Evolutionary conservation across 2,797 vertebrate species (phyloP), one percentile per base, ranked within the genome.

Genomic region (Helarctos malayanus): DNA sequence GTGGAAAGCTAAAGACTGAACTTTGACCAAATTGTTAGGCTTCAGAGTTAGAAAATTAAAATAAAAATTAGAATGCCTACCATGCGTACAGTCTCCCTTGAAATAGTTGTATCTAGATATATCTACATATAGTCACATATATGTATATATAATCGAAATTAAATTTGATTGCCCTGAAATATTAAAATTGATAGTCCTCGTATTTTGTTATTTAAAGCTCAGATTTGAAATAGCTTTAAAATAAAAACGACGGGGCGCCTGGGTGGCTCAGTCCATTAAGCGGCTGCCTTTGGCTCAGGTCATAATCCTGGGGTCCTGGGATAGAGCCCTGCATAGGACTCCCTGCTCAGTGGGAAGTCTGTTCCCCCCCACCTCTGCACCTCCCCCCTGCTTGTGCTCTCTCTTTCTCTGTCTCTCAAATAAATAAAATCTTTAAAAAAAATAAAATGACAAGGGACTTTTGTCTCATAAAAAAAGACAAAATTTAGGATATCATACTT

Each of bases 191-290:
- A 56, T 32, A 69, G 15, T 49, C 38, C 1, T 59, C 7, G 75
- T 1, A 49, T 69, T 84, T 73, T 86, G 16, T 57, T 88, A 87
- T 38, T 69, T 83, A 57, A 97, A 93, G 16, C n/a, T 85, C 68
- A 85, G 45, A 94, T 85, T 83, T 83, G 15, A 95, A 84, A 83
- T 29, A 84, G n/a, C 1, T 19, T 59, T 81, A 21, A 81, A 87
- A 84, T 76, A 59, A 96, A 96, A 96, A 83, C n/a, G 32, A 65
- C 18, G 15, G 63, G 32, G 15, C 29, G 1, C 7, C 61, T 65
- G 61, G 15, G 61, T 7, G 13, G 29, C 61, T 65, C 61, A 65
- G 61, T n/a, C 15, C 14, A 15, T 65, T 65, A n/a, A 65, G 63
- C 29, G 16, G 7, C 63, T 65, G 15, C 16, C 32, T n/a, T 65